Conservation (phyloP, 2,888 invertebrate genomes). For the Muscina levida region DNA sequence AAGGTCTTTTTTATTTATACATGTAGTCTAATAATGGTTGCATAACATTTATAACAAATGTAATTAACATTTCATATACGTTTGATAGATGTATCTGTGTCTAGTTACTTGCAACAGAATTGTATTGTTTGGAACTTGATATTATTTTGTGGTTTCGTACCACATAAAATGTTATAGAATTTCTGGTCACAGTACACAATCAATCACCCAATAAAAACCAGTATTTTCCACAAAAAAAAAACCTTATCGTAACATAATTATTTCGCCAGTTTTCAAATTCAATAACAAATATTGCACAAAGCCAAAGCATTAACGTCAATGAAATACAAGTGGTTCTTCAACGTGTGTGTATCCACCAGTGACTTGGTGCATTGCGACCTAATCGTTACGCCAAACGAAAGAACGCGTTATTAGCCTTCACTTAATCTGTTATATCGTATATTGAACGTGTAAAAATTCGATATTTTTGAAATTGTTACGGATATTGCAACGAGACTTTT, state of each 20-base stretch:
- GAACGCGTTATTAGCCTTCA: slow-evolving; percentile 4
- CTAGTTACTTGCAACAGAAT: too few species aligned
- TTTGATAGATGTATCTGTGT: too few species aligned
- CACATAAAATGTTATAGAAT: slow-evolving; percentile 9
- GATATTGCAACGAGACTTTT: background rate
- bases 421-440: background rate
- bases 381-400: slow-evolving; percentile 44
- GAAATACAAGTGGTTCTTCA: too few species aligned
- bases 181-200: slow-evolving; percentile 36
- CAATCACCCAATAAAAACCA: slow-evolving; percentile 2
- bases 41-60: too few species aligned
- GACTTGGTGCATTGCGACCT: background rate
- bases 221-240: background rate
- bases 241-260: background rate
- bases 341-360: too few species aligned
- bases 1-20: too few species aligned
- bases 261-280: background rate
- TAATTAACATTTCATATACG: too few species aligned
- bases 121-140: too few species aligned
- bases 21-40: too few species aligned
- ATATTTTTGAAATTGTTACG: background rate
- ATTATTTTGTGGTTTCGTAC: too few species aligned
- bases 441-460: background rate
- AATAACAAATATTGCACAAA: background rate
- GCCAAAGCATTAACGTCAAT: too few species aligned